phyloP scores from a whole-genome alignment of 2,888 invertebrate species.

The Trachelus iudaicus region DNA sequence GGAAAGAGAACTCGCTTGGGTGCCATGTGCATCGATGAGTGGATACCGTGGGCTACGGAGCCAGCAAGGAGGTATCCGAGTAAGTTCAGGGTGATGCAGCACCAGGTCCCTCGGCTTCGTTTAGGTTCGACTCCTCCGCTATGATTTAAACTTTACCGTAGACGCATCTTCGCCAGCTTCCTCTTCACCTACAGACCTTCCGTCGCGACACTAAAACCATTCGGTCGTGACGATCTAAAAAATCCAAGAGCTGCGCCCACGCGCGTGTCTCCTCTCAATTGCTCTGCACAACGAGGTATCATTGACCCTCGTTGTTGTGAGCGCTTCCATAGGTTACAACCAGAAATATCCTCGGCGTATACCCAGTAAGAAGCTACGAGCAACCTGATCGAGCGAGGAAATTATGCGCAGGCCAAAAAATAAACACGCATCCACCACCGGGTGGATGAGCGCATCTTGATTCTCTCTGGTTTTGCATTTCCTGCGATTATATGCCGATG shows the following conservation, averaged over 20 bases:
- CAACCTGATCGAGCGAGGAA: not conserved
- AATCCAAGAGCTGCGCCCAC: constrained; percentile 51
- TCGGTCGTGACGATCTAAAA: constrained; percentile 48
- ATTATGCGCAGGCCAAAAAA: not conserved
- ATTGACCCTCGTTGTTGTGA: constrained; percentile 27
- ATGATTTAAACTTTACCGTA: not conserved
- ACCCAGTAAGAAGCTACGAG: not conserved
- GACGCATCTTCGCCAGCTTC: not conserved
- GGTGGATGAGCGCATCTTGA: not conserved
- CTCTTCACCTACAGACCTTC: constrained; percentile 1
- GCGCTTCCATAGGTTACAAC: not conserved
- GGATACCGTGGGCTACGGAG: constrained; percentile 43
- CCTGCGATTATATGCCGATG: constrained; percentile 40
- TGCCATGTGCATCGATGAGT: constrained; percentile 55
- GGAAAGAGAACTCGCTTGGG: constrained; percentile 44
- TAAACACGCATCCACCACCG: not conserved
- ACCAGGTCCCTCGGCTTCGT: constrained; percentile 22
- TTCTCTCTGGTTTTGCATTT: constrained; percentile 39
- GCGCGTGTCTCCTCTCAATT: constrained; percentile 59
- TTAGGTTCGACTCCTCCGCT: constrained; percentile 25
- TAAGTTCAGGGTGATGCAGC: constrained; percentile 56
- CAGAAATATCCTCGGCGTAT: not conserved
- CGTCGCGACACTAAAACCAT: not conserved
- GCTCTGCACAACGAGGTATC: constrained; percentile 63
- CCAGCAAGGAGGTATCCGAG: constrained; percentile 53